Conservation (phyloP, 2,113 vertebrate species). For the Camelus bactrianus region DNA sequence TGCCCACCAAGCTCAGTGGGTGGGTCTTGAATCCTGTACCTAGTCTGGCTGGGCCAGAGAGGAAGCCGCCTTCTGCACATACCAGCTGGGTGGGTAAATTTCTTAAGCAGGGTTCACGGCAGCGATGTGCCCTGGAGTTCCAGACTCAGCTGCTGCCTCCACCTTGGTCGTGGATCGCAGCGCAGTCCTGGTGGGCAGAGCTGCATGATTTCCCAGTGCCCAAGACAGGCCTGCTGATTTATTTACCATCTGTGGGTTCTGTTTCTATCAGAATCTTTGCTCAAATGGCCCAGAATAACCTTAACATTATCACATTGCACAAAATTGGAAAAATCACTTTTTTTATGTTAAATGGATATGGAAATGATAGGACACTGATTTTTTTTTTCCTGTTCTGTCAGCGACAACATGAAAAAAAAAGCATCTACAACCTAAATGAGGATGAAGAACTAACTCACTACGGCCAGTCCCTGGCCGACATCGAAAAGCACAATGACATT, state of each 20-base stretch:
- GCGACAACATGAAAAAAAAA: slow-evolving; percentile 93
- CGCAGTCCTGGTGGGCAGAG: accelerated
- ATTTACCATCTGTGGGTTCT: not conserved
- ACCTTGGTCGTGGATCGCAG: too few relatives aligned
- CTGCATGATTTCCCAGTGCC: accelerated
- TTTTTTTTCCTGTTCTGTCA: slow-evolving; percentile 74
- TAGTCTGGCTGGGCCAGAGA: not conserved
- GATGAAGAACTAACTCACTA: slow-evolving; percentile 98
- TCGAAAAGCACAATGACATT: slow-evolving; percentile 93
- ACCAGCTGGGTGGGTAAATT: not conserved
- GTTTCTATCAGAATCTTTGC: not conserved
- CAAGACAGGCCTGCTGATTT: accelerated
- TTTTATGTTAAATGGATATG: not conserved
- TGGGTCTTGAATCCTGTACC: accelerated
- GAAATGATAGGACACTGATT: slow-evolving; percentile 10
- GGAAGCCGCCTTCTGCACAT: not conserved
- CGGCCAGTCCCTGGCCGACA: slow-evolving; percentile 96
- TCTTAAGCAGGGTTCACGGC: accelerated
- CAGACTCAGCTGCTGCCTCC: not conserved
- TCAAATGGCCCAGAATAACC: not conserved
- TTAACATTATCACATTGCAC: not conserved
- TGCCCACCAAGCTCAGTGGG: accelerated
- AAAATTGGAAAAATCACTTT: not conserved
- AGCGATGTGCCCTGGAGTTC: accelerated
- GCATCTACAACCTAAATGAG: slow-evolving; percentile 96